A percentile compares a stretch with the other conserved stretches of the same genome.
Conservation (phyloP, 2,113 vertebrate genomes). For the Rhabdornis inornatus region DNA sequence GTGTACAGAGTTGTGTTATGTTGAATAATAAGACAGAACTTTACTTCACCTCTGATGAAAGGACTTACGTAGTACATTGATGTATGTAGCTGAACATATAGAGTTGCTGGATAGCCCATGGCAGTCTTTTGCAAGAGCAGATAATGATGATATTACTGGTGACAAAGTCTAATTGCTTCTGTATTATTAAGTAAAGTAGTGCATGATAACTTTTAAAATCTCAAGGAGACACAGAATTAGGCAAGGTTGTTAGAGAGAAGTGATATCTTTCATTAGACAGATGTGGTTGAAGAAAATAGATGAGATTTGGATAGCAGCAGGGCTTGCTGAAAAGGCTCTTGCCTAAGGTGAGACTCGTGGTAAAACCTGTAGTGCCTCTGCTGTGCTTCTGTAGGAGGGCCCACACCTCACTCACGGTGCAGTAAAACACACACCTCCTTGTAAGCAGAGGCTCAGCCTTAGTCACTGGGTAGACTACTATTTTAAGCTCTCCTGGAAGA, state of each 20-base stretch:
- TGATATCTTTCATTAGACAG: neutral
- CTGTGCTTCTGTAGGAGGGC: neutral
- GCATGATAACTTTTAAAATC: constrained; percentile 3
- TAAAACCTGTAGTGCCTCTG: constrained; percentile 2
- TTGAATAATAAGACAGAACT: neutral
- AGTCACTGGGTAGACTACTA: neutral
- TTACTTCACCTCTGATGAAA: neutral
- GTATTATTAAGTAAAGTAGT: constrained; percentile 7
- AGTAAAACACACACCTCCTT: neutral
- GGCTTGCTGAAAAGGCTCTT: neutral
- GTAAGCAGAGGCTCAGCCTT: neutral
- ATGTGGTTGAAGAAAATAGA: neutral
- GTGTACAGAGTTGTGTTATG: neutral
- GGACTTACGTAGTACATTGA: neutral
- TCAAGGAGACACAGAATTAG: constrained; percentile 4
- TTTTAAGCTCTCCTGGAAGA: neutral
- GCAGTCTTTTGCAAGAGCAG: neutral
- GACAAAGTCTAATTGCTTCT: constrained; percentile 35
- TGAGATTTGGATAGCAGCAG: neutral
- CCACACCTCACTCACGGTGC: neutral
- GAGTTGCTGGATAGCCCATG: neutral
- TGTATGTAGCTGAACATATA: neutral
- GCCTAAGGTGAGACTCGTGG: neutral
- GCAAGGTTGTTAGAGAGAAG: neutral
- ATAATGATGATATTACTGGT: neutral